Base-by-base conservation (phyloP, 2,797 vertebrate species). In the Muscicapa comitata region DNA sequence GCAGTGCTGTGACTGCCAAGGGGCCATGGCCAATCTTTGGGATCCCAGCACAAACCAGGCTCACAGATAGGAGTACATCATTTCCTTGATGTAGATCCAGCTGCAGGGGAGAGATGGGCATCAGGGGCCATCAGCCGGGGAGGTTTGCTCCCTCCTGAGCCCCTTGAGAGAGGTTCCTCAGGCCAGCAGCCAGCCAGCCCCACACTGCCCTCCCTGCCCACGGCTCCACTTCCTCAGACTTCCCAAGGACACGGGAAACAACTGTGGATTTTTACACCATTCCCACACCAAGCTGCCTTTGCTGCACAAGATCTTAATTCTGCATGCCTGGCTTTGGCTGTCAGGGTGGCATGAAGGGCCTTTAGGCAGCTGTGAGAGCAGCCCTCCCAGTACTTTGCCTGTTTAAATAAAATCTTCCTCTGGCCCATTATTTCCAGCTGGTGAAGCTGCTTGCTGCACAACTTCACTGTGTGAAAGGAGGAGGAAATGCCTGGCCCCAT, bases 191-290 rank as follows among this genome's bases (percentile, higher is more conserved):
- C 1, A 3, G 35, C 25, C 17, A 5, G 38, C 31, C 29, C 19
- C 6, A 25, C 42, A 2, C 23, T 24, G n/a, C n/a, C 10, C 33
- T 38, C 47, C 47, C 50, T 51, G 45, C 28, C 12, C 16, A 5
- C 2, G 25, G 9, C 20, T 62, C 40, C n/a, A 2, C 29, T 53
- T 47, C 38, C 58, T 35, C 0, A 0, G 12, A 4, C 17, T 59
- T 59, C 28, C 35, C 42, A n/a, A 61, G 54, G 54, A 17, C 38
- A 15, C 1, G 1, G 33, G 16, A 5, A n/a, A 5, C 15, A 10
- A 3, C 0, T n/a, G 17, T 0, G 0, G 4, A 3, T 24, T 85
- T 47, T 58, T 8, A 1, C 3, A 4, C 35, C 15, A 4, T 14
- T 18, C 17, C 0, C 0, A 37, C 31, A 20, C 11, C 29, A 14